Evolutionary conservation across 2,888 invertebrate species (phyloP), one percentile per base, ranked within the genome.

Genomic region (Drosophila longiperda): DNA sequence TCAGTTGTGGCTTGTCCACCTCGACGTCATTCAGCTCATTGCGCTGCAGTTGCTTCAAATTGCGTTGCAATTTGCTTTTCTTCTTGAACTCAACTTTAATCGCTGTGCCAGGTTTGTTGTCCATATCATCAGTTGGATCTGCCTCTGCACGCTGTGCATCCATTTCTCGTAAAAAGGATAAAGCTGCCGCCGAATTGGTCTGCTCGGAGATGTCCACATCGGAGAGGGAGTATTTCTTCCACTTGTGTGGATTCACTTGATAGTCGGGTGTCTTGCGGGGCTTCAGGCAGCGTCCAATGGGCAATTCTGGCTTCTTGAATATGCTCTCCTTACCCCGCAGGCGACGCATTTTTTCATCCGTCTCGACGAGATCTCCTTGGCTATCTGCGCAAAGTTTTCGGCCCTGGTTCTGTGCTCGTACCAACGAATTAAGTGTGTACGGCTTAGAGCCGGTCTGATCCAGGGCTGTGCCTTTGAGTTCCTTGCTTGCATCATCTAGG

Each of bases 141-240:
- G 92, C 91, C 5, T 83, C 78, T 0, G 58, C 89, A 34, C 92
- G 94, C 55, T 95, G 94, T 59, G 95, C 94, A 88, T 96, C 96
- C 75, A 97, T 92, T 92, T 96, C 95, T 66, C 94, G 94, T 38
- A 97, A 94, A 91, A 97, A 96, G n/a, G 95, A 94, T 80, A 97
- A 94, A 0, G 97, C 97, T 45, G 97, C 96, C 53, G 95, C 95
- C 17, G 95, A 95, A 87, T 98, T 98, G 49, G 96, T 95, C 61
- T 94, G 94, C 66, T 97, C 97, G 0, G 97, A 96, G 93, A 97
- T 96, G 87, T 97, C 97, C 4, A 97, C 97, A 94, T 97, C 97
- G 33, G 95, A 95, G 23, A 98, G 92, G 20, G 96, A 95, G 88
- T 98, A 98, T 89, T 95, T 96, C 15, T 95, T 95, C 96, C 97